Conservation (phyloP, 2,797 vertebrate genomes). For the Hylomyscus alleni region DNA sequence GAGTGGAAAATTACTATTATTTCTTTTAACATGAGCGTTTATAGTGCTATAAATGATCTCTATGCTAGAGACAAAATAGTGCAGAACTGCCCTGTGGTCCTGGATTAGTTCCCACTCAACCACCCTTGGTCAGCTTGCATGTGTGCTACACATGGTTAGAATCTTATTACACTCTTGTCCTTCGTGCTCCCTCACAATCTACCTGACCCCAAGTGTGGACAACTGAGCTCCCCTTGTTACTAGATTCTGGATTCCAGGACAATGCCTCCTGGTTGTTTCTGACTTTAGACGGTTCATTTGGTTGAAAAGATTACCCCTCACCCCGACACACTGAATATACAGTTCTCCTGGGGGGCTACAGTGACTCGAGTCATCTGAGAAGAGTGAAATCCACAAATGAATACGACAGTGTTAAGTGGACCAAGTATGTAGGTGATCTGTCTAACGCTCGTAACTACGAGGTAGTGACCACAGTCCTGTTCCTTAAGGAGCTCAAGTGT, state of each 20-base stretch:
- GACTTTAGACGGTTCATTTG: neutral
- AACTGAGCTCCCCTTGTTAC: neutral
- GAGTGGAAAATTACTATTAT: neutral
- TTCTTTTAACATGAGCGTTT: neutral
- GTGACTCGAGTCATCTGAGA: neutral
- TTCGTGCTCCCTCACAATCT: neutral
- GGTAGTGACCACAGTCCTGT: neutral
- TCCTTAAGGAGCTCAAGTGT: neutral
- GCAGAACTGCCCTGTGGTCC: neutral
- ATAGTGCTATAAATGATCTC: neutral
- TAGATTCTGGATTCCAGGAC: neutral
- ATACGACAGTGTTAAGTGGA: neutral
- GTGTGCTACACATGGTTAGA: neutral
- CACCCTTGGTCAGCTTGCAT: neutral
- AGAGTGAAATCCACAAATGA: conserved; percentile 8
- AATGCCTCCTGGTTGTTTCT: neutral
- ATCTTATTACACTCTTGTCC: neutral
- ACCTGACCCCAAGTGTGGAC: neutral
- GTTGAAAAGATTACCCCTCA: neutral
- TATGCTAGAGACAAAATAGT: neutral
- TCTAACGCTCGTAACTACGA: neutral
- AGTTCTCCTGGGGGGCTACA: neutral
- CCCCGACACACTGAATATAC: neutral
- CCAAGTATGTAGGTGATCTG: neutral
- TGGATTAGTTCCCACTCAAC: neutral